Percentiles rank a stretch among this genome's conserved stretches.
phyloP scores from a whole-genome alignment of 2,888 invertebrate genomes.

The Lingula anatina region DNA sequence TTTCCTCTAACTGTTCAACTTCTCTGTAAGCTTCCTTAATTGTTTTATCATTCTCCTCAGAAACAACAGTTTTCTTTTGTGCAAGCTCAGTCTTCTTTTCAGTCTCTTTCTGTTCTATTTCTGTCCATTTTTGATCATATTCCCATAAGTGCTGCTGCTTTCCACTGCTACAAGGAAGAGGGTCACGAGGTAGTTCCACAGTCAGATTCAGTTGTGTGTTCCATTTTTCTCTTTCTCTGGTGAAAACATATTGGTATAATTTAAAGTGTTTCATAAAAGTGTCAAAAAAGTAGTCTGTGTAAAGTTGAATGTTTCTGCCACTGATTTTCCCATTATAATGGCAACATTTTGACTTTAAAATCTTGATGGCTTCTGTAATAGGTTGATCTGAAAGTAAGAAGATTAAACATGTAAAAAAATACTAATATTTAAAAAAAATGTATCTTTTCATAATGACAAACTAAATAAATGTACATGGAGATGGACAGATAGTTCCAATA shows the following conservation, averaged over 20 bases:
- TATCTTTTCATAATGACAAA: not conserved
- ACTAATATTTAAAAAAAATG: not conserved
- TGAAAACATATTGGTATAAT: conserved; percentile 38
- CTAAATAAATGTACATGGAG: not conserved
- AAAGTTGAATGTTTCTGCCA: conserved; percentile 29
- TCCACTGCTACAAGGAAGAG: conserved; percentile 17
- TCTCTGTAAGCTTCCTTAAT: conserved; percentile 10
- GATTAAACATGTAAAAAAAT: not conserved
- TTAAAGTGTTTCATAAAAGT: conserved; percentile 38
- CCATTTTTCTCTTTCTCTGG: conserved; percentile 15
- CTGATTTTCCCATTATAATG: conserved; percentile 17
- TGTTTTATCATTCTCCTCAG: conserved; percentile 10
- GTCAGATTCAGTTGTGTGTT: conserved; percentile 14
- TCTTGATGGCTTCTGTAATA: conserved; percentile 30
- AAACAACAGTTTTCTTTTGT: conserved; percentile 8
- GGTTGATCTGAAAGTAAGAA: conserved; percentile 9
- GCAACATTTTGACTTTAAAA: too few relatives aligned
- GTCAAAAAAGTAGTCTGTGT: conserved; percentile 33
- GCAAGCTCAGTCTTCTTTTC: conserved; percentile 10
- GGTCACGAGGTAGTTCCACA: conserved; percentile 19
- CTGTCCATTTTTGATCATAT: conserved; percentile 29
- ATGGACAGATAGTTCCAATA: too few relatives aligned
- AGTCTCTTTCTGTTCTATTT: conserved; percentile 23
- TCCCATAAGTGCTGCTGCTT: conserved; percentile 30
- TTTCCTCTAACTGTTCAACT: conserved; percentile 10